Evolutionary conservation across 2,797 vertebrate genomes (phyloP).

Genomic region (Cetoscarus ocellatus): DNA sequence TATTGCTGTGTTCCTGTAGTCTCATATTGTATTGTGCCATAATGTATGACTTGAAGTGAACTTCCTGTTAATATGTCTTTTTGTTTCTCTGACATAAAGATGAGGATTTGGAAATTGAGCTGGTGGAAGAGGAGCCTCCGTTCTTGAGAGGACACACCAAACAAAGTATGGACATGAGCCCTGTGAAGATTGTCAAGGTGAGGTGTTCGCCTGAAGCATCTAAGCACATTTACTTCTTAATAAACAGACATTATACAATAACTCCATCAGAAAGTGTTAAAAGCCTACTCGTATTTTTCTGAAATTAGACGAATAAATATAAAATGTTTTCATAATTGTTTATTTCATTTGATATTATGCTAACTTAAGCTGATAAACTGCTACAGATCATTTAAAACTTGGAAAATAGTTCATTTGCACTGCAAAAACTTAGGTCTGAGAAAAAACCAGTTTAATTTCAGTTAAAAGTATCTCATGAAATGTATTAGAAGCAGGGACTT

Average conservation of each 20-base stretch:
- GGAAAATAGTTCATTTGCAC: no score
- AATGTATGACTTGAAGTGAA: not conserved
- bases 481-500: no score
- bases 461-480: no score
- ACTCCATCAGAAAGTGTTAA: not conserved
- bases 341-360: no score
- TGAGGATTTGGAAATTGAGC: slow-evolving; percentile 97
- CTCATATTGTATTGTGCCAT: not conserved
- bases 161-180: slow-evolving; percentile 99
- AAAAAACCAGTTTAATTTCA: no score
- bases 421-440: no score
- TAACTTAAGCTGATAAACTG: no score
- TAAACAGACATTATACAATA: not conserved
- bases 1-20: not conserved
- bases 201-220: slow-evolving; percentile 27
- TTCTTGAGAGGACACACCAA: slow-evolving; percentile 98
- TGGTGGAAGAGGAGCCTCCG: slow-evolving; percentile 97
- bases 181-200: slow-evolving; percentile 98
- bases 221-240: not conserved
- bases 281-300: no score
- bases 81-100: slow-evolving; percentile 77
- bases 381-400: no score
- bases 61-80: not conserved
- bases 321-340: no score
- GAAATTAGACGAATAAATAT: no score